These are phyloP conservation scores for Misgurnus mizolepis DNA, from an alignment of 2,113 vertebrate genomes.

Conservation along the genomic window DNA sequence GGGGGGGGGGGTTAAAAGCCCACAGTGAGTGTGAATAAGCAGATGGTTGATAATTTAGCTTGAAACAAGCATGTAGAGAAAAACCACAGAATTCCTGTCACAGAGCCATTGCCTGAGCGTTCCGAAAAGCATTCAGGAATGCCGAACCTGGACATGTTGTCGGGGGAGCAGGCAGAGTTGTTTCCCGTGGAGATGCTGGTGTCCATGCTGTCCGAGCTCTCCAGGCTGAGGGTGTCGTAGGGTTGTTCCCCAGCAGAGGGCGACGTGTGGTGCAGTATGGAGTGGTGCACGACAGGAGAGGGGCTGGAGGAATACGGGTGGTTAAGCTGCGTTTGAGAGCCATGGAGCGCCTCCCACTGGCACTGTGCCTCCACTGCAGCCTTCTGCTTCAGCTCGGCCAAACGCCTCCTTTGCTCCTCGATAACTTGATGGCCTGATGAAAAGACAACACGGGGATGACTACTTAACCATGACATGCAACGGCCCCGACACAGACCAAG, in stretches of 20 bases:
- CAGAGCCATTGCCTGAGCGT: slow-evolving; percentile 8
- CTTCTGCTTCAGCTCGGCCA: slow-evolving; percentile 92
- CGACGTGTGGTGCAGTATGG: slow-evolving; percentile 89
- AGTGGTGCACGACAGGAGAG: slow-evolving; percentile 81
- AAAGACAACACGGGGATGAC: background rate
- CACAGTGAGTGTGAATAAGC: background rate
- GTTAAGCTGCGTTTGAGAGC: slow-evolving; percentile 73
- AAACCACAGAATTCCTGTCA: background rate
- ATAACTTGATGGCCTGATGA: slow-evolving; percentile 92
- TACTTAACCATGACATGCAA: background rate
- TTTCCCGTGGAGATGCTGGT: slow-evolving; percentile 91
- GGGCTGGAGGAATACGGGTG: slow-evolving; percentile 42
- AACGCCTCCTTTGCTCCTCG: slow-evolving; percentile 89
- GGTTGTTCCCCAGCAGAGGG: slow-evolving; percentile 78
- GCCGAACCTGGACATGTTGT: slow-evolving; percentile 80
- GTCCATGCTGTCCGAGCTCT: slow-evolving; percentile 98
- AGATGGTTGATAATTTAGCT: slow-evolving; percentile 29
- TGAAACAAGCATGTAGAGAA: background rate
- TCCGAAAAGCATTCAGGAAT: background rate
- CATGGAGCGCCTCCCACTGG: slow-evolving; percentile 91
- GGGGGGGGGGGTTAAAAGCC: background rate
- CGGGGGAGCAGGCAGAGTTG: slow-evolving; percentile 91
- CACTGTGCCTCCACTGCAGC: slow-evolving; percentile 90
- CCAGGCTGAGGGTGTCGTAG: slow-evolving; percentile 93
- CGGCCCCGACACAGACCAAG: background rate